Evolutionary conservation across 2,888 invertebrate species (phyloP).

Genomic region (Aphidoletes aphidimyza): DNA sequence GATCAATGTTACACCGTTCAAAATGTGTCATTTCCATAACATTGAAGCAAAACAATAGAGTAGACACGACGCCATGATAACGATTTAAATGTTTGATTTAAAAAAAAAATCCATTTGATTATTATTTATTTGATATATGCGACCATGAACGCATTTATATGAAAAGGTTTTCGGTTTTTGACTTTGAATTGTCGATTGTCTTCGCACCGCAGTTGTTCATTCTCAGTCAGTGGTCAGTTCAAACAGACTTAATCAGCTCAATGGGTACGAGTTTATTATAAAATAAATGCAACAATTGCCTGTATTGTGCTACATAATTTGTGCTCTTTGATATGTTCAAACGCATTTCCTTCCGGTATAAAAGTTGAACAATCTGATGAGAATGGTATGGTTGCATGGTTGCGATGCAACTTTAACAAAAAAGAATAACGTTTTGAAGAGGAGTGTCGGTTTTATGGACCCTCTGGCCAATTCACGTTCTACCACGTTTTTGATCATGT

Average conservation of each 20-base stretch:
- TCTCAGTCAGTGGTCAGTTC: neutral
- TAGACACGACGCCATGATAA: too few relatives aligned
- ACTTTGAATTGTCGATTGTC: neutral
- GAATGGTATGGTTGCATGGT: neutral
- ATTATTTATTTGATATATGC: too few relatives aligned
- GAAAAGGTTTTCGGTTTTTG: too few relatives aligned
- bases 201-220: neutral
- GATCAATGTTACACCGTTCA: too few relatives aligned
- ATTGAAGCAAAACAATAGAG: too few relatives aligned
- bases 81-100: too few relatives aligned
- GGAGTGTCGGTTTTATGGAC: too few relatives aligned
- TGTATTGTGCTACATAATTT: neutral
- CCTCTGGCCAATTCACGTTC: too few relatives aligned
- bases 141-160: neutral
- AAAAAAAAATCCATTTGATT: too few relatives aligned
- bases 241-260: neutral
- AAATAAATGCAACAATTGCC: neutral
- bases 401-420: neutral
- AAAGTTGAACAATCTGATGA: neutral
- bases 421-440: too few relatives aligned
- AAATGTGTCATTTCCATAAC: too few relatives aligned
- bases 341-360: conserved; percentile 21
- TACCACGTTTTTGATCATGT: too few relatives aligned
- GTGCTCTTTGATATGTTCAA: neutral
- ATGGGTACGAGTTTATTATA: neutral